These are phyloP conservation scores for Didymodactylos carnosus DNA, from an alignment of 2,888 invertebrate genomes.

Conservation along the genomic window DNA sequence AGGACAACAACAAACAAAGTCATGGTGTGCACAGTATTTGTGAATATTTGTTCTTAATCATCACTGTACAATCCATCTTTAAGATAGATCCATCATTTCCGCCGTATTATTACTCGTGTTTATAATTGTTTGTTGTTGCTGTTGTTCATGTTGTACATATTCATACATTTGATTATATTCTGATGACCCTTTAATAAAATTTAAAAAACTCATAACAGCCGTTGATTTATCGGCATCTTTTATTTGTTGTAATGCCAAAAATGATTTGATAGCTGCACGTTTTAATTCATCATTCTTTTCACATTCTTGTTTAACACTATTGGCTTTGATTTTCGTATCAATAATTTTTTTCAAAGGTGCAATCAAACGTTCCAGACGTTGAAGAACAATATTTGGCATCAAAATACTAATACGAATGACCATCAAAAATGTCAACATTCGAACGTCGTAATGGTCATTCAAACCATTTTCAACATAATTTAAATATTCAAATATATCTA, in stretches of 20 bases:
- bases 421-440: constrained; percentile 97
- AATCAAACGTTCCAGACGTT: constrained; percentile 75
- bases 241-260: constrained; percentile 72
- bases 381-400: constrained; percentile 65
- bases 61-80: too few species aligned
- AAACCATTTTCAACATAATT: constrained; percentile 88
- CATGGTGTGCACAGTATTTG: too few species aligned
- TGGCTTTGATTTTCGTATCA: constrained; percentile 87
- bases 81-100: constrained; percentile 34
- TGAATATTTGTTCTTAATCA: too few species aligned
- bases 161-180: constrained; percentile 76
- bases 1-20: too few species aligned
- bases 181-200: constrained; percentile 66
- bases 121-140: constrained; percentile 19
- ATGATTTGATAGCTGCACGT: constrained; percentile 81
- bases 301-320: constrained; percentile 95
- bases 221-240: constrained; percentile 60
- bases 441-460: constrained; percentile 47
- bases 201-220: constrained; percentile 33
- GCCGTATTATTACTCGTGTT: constrained; percentile 25
- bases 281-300: constrained; percentile 97
- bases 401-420: constrained; percentile 73
- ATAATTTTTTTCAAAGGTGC: constrained; percentile 79
- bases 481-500: constrained; percentile 89
- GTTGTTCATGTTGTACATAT: constrained; percentile 45